Base-by-base conservation (phyloP, 2,888 invertebrate species). In the Eilema sororculum region DNA sequence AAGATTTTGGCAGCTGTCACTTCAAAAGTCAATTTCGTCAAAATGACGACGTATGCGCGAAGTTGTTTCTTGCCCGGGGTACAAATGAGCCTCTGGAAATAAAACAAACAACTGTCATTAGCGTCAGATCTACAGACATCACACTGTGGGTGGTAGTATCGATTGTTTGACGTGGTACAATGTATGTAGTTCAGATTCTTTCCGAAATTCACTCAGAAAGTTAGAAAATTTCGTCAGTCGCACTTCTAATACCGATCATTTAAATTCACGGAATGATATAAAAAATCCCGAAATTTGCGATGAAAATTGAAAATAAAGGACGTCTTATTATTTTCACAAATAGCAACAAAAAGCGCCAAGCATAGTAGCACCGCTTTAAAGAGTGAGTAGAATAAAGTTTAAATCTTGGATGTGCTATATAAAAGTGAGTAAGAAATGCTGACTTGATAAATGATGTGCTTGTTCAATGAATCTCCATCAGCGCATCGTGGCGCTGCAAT, bases 71-170 rank as follows among this genome's bases (percentile, higher is more conserved):
- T 86, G 84, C 16, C 84, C 85, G 83, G 84, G 77, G 82, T 83
- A 83, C 85, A 90, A 93, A 93, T 90, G 91, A 89, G 89, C 86
- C 78, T 78, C 83, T 84, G 83, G 87, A 88, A 91, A 92, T 93
- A 92, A 93, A 93, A 93, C 91, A 93, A 93, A 94, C 92, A 94
- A 94, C 88, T 92, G 90, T 93, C 91, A 93, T 94, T 93, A 93
- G 86, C 90, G 88, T 86, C 89, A 90, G 88, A 86, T 89, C 84
- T 78, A 83, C 85, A 77, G 83, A 81, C 84, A 84, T 84, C 86
- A 82, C 82, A 83, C 80, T 80, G 77, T 70, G 76, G 75, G 73
- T 74, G 74, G 73, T 73, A 75, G 79, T 84, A 89, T 87, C 82
- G 87, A 88, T 86, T 88, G 82, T 80, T 83, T 79, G 72, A 76